Base-by-base conservation (phyloP, 2,888 invertebrate species). In the Coelopa pilipes region DNA sequence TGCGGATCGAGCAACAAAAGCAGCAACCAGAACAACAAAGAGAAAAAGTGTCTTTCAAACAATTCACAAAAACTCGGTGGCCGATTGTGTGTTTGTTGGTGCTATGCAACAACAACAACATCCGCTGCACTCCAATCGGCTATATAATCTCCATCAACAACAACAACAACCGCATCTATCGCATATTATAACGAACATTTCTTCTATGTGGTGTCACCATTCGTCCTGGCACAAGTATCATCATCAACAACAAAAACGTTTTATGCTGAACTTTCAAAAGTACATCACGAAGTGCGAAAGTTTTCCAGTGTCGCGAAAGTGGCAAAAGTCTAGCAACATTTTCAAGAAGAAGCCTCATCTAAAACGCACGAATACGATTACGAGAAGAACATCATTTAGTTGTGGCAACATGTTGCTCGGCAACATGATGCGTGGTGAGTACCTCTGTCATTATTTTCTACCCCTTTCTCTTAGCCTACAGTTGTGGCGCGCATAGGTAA, bases 351-450 rank as follows among this genome's bases (percentile, higher is more conserved):
- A 47, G 70, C 46, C 50, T n/a, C 59, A 46, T 55, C 60, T n/a
- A n/a, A n/a, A n/a, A n/a, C n/a, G n/a, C n/a, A n/a, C 67, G 55
- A 17, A 2, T 34, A 3, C 57, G 10, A 62, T 34, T 24, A 34
- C 45, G 34, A 24, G 10, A n/a, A 3, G 53, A 53, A 53, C 53
- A 77, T 81, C 80, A 79, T 78, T 76, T 76, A 79, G 80, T 78
- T 80, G 81, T 60, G 78, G 78, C 75, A 72, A 79, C 76, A 75
- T 76, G 76, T 74, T 74, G 76, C 75, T 68, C 57, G 79, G 79
- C 82, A 77, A 75, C 79, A 83, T 77, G 80, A 84, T 84, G 85
- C 72, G 78, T 76, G 84, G 84, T 84, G 81, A 83, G 84, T 79
- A 34, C 0, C 24, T 66, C 13, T 47, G 46, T 69, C 55, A 24